Base-by-base conservation (phyloP, 2,797 vertebrate species). In the Enteromius treurensis region DNA sequence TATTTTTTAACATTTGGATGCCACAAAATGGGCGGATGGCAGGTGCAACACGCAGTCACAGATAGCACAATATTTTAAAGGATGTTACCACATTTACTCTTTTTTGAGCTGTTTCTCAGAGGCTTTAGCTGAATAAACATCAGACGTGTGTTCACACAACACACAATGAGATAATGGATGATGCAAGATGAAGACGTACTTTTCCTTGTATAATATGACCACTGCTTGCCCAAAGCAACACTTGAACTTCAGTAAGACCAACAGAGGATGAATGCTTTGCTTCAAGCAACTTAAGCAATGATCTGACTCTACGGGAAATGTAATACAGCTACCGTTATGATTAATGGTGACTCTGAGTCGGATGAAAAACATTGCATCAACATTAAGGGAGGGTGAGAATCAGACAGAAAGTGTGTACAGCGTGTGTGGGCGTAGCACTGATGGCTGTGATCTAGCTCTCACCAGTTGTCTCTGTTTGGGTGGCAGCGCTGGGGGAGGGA, bases 391-490 rank as follows among this genome's bases (percentile, higher is more conserved):
- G 45, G 29, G 51, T 79, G 80, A 70, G 53, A 75, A 68, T 60
- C 7, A 79, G 47, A 26, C 53, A 47, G 26, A 60, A 23, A 42
- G 26, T 34, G 45, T 71, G 79, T 65, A 47, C 34, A 26, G 45
- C 9, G 21, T 77, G 84, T 80, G 34, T 55, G 34, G 45, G 81
- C 19, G 67, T 37, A 37, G 65, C 23, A 15, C 8, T 53, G 51
- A 53, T 15, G 0, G 65, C 55, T 23, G 45, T 53, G 60, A 21
- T 62, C 10, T 26, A 14, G 64, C 62, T 86, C 95, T 95, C 90
- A 97, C 97, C 96, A 97, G 94, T 90, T 96, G 96, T 87, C 96
- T 94, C 92, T 96, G 97, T 90, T 98, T 98, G 0, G 95, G 97
- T 11, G 97, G 97, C 49, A 98, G 93, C 32, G 95, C 94, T 0